Evolutionary conservation across 2,113 vertebrate genomes (phyloP).

Genomic region (Tachysurus vachellii): DNA sequence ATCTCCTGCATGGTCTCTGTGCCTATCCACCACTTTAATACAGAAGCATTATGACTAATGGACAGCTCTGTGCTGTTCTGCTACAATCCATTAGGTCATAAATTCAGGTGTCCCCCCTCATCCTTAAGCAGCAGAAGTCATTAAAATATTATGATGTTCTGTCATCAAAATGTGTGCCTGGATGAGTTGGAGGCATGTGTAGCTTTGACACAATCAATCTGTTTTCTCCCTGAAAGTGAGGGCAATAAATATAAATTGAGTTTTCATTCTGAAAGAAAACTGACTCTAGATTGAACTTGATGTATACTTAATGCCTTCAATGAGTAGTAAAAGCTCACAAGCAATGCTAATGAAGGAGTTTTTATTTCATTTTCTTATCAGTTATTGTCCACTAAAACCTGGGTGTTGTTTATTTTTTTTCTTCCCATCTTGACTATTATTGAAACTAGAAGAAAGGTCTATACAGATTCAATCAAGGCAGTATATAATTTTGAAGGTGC

Average conservation of each 20-base stretch:
- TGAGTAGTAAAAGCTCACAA: neutral
- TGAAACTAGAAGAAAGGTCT: neutral
- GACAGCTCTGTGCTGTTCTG: neutral
- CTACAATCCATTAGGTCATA: constrained; percentile 22
- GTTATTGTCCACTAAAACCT: neutral
- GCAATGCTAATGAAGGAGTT: neutral
- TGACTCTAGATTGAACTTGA: neutral
- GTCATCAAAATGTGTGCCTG: constrained; percentile 16
- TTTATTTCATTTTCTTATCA: neutral
- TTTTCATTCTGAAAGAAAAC: neutral
- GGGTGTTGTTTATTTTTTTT: neutral
- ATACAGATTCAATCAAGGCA: neutral
- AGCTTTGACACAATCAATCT: neutral
- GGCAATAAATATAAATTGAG: neutral
- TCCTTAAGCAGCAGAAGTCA: neutral
- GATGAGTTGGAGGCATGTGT: constrained; percentile 7
- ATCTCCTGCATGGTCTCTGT: neutral
- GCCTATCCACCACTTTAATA: constrained; percentile 12
- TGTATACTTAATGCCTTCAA: neutral
- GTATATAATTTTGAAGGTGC: neutral
- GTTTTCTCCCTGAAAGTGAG: neutral
- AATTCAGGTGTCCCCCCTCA: constrained; percentile 7
- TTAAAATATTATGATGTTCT: constrained; percentile 28
- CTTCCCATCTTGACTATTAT: no score
- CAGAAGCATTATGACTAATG: constrained; percentile 18